Conservation (phyloP, 1,140 invertebrate genomes). For the Pseudomyrmex dendroicus region DNA sequence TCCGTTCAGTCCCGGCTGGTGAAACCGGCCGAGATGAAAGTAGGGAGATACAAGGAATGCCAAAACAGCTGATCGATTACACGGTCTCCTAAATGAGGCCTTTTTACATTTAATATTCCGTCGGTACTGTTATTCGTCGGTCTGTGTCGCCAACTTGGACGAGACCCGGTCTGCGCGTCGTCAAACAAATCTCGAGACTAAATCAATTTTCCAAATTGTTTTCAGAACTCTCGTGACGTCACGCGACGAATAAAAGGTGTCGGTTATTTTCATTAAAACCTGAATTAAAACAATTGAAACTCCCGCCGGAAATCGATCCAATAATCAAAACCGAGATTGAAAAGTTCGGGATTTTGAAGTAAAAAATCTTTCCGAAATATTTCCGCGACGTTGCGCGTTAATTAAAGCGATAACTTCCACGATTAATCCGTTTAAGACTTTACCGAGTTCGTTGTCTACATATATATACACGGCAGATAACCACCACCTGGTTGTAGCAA, state of each 20-base stretch:
- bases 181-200: neutral
- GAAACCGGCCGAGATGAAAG: neutral
- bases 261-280: too few species aligned
- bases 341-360: neutral
- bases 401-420: neutral
- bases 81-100: conserved; percentile 13
- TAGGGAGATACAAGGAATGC: conserved; percentile 27
- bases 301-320: too few species aligned
- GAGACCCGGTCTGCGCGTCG: neutral
- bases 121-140: neutral
- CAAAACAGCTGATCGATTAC: conserved; percentile 70
- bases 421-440: conserved; percentile 21
- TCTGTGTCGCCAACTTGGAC: neutral
- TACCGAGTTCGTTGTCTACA: conserved; percentile 6
- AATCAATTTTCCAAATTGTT: too few species aligned
- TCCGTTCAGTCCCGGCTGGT: conserved; percentile 43
- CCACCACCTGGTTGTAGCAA: conserved; percentile 26
- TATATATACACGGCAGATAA: neutral
- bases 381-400: neutral
- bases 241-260: too few species aligned
- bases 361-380: conserved; percentile 3
- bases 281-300: too few species aligned
- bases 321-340: too few species aligned
- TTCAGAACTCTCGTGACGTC: too few species aligned
- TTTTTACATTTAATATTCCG: conserved; percentile 48